Evolutionary conservation across 1,140 invertebrate genomes (phyloP).

Genomic region (Ptiloglossa arizonensis): DNA sequence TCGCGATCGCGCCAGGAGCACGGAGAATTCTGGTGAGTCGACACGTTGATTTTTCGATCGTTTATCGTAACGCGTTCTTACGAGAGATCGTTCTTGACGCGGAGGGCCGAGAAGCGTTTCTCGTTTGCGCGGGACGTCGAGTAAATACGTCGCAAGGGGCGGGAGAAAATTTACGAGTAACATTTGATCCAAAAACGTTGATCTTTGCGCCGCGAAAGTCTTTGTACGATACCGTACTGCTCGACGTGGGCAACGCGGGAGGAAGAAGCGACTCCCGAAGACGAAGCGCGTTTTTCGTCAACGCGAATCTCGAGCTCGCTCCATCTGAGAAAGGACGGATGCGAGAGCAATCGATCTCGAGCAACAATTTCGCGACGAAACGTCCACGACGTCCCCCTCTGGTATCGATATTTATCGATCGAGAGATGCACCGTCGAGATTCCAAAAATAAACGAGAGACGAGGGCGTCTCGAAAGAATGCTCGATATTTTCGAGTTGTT

Average conservation of each 20-base stretch:
- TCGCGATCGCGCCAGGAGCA: slow-evolving; percentile 11
- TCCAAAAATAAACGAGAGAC: too few species aligned
- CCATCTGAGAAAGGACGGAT: too few species aligned
- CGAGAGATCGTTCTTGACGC: neutral
- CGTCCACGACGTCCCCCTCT: too few species aligned
- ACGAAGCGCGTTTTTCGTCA: neutral
- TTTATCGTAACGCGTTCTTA: neutral
- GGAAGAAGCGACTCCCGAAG: neutral
- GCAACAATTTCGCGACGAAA: too few species aligned
- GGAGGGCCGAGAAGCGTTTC: too few species aligned
- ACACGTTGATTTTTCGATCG: neutral
- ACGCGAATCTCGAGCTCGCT: too few species aligned
- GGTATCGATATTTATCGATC: too few species aligned
- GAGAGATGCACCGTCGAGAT: too few species aligned
- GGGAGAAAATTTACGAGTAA: neutral
- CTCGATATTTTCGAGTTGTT: too few species aligned
- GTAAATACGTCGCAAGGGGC: neutral
- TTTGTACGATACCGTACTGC: slow-evolving; percentile 9
- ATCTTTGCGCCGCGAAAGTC: slow-evolving; percentile 27
- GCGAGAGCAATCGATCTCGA: too few species aligned
- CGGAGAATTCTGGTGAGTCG: slow-evolving; percentile 12
- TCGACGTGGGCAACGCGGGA: neutral
- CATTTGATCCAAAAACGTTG: neutral
- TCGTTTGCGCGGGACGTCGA: neutral
- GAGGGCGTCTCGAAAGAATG: too few species aligned